Base-by-base conservation (phyloP, 2,113 vertebrate genomes). In the Camelus bactrianus region DNA sequence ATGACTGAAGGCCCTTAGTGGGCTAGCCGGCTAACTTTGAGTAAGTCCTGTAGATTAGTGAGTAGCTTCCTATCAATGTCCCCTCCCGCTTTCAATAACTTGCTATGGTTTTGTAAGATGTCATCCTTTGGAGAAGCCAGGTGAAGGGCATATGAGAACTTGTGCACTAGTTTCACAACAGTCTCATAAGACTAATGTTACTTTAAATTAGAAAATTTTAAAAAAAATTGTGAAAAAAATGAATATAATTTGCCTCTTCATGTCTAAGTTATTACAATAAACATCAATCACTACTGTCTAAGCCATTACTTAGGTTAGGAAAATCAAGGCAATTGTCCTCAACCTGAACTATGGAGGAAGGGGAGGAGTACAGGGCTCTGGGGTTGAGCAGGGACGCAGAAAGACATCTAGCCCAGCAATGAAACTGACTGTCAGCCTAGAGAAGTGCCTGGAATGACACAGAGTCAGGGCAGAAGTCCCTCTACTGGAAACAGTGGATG, bases 351-450 rank as follows among this genome's bases (percentile, higher is more conserved):
- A 54, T 24, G 17, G 48, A 54, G 9, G 84, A 24, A 11, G 14
- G 1, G 32, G 3, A 6, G 42, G 26, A 20, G 2, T 1, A 0
- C 4, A 4, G 14, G 16, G 46, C 32, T 60, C 6, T n/a, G 54
- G 50, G 14, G 42, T 3, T 8, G n/a, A 42, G 10, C 48, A 58
- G 64, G 38, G 46, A 28, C 22, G 24, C 42, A 52, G 32, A 42
- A 30, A 24, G 32, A 15, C 62, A 52, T 11, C 4, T 16, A 52
- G 54, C 50, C 20, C 1, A 38, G 30, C 12, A 5, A 10, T 1
- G 19, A n/a, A 19, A 50, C 50, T 67, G 67, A 50, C 50, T 67
- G 67, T 12, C 58, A 1, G 35, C 32, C 24, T n/a, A 11, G 16
- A 1, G 22, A 30, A 42, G 58, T 7, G 30, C 38, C 32, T 48